These are phyloP conservation scores for Calliphora vomitoria DNA, from an alignment of 2,888 invertebrate species.

Conservation along the genomic window DNA sequence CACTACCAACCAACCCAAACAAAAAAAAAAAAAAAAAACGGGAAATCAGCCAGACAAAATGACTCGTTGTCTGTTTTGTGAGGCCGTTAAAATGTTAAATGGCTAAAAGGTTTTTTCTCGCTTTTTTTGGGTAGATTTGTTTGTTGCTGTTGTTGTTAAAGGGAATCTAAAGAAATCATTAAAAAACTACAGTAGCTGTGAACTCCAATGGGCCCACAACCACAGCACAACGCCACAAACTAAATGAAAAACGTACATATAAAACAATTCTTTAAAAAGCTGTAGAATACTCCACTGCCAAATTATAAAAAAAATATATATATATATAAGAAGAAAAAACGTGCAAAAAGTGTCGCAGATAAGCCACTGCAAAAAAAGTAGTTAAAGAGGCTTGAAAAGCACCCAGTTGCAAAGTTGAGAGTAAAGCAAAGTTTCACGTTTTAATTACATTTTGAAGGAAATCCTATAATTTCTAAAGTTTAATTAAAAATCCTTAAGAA, in stretches of 20 bases:
- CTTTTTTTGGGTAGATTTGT: constrained; percentile 4
- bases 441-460: no score
- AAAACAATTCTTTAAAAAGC: constrained; percentile 48
- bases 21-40: constrained; percentile 34
- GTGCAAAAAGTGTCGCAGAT: constrained; percentile 73
- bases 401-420: neutral
- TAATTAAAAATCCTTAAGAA: no score
- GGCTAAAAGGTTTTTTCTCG: constrained; percentile 69
- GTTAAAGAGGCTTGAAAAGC: neutral
- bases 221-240: constrained; percentile 34
- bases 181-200: constrained; percentile 74
- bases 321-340: constrained; percentile 42
- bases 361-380: constrained; percentile 39
- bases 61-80: constrained; percentile 61
- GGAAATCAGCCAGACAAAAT: constrained; percentile 72
- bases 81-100: constrained; percentile 65
- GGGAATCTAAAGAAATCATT: constrained; percentile 69
- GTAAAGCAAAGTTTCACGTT: neutral
- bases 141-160: constrained; percentile 18
- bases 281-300: neutral
- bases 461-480: no score
- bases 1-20: neutral
- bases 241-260: constrained; percentile 28
- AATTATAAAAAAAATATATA: constrained; percentile 31
- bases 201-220: constrained; percentile 65